Conservation (phyloP, 2,888 invertebrate species). For the Mayetiola destructor region DNA sequence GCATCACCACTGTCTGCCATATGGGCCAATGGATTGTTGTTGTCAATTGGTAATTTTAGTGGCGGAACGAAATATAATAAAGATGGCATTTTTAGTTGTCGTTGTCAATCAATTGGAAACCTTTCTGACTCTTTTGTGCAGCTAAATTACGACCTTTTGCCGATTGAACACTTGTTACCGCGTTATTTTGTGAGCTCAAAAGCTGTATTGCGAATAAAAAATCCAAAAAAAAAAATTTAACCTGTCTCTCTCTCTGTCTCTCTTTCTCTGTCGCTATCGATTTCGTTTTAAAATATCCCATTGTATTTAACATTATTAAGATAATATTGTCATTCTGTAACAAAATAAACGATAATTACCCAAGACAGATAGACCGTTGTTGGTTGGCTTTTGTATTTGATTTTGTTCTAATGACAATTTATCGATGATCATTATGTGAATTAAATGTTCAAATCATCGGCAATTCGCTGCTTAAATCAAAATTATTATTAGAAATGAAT, state of each 20-base stretch:
- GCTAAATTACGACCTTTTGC: not conserved
- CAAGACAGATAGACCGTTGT: not conserved
- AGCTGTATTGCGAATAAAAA: no score
- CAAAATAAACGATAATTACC: slow-evolving; percentile 4
- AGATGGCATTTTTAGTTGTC: slow-evolving; percentile 12
- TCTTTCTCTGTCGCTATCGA: not conserved
- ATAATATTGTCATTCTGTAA: slow-evolving; percentile 7
- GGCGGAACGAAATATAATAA: slow-evolving; percentile 8
- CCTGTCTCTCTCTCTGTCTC: not conserved
- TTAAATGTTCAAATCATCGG: not conserved
- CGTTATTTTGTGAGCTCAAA: no score
- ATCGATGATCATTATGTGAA: slow-evolving; percentile 7
- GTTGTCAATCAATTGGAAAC: slow-evolving; percentile 11
- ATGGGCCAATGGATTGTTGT: no score
- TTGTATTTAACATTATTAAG: no score
- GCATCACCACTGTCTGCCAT: no score
- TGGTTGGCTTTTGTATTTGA: no score
- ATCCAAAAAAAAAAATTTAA: not conserved
- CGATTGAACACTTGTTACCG: not conserved
- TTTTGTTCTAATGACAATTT: slow-evolving; percentile 8
- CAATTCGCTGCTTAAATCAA: no score
- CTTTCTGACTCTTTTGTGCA: not conserved
- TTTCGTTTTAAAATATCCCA: not conserved
- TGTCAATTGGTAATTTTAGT: no score
- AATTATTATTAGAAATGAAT: no score